A percentile compares a stretch with the other conserved stretches of the same genome.
Conservation (phyloP, 2,888 invertebrate genomes). For the Nysson spinosus region DNA sequence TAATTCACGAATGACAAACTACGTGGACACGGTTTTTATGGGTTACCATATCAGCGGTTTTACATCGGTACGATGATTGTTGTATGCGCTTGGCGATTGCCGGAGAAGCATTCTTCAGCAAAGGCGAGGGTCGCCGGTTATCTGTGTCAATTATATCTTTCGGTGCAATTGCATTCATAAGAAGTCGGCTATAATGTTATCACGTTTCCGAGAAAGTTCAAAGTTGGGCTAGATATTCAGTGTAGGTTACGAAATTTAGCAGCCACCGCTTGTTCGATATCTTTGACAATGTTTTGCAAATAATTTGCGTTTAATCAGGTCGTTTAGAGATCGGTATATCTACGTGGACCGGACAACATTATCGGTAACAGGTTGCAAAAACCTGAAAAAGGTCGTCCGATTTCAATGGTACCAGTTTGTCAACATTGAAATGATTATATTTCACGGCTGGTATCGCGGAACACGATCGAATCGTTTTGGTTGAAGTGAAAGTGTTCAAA, state of each 20-base stretch:
- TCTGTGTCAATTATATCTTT: constrained; percentile 37
- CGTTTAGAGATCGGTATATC: constrained; percentile 6
- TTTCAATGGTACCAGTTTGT: constrained; percentile 18
- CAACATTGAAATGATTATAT: constrained; percentile 27
- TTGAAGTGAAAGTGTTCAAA: constrained; percentile 51
- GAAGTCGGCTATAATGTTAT: background rate
- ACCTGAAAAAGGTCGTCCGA: background rate
- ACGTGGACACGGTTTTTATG: constrained; percentile 1
- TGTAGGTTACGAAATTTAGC: constrained; percentile 4
- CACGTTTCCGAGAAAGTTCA: constrained; percentile 13
- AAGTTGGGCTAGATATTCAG: constrained; percentile 4
- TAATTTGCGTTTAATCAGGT: constrained; percentile 6
- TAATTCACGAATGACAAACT: constrained; percentile 3
- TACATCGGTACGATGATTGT: constrained; percentile 7
- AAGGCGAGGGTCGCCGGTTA: constrained; percentile 24
- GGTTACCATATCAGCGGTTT: background rate
- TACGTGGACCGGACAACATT: background rate
- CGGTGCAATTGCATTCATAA: constrained; percentile 1
- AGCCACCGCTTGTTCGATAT: background rate
- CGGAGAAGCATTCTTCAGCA: constrained; percentile 25
- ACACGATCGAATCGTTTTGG: constrained; percentile 24
- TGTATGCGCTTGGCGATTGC: constrained; percentile 13
- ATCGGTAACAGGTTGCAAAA: background rate
- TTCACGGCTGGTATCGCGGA: constrained; percentile 30
- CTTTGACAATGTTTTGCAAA: constrained; percentile 2